Conservation (phyloP, 2,888 invertebrate species). For the Baccha elongata region DNA sequence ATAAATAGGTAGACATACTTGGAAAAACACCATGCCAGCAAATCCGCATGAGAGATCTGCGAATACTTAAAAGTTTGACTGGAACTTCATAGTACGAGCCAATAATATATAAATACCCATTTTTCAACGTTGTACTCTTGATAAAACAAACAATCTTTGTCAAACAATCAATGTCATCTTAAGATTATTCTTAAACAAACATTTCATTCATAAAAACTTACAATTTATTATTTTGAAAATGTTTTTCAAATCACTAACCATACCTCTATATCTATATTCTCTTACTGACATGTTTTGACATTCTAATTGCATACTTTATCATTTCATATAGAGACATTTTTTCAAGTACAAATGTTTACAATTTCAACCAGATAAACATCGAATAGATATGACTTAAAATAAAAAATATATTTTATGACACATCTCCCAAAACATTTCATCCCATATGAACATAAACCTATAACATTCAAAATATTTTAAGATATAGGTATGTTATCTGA, state of each 20-base stretch:
- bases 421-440: conserved; percentile 1
- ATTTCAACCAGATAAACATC: not conserved
- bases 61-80: too few species aligned
- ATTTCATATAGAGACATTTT: conserved; percentile 7
- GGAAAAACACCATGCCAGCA: too few species aligned
- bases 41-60: too few species aligned
- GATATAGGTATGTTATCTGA: conserved; percentile 58
- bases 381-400: not conserved
- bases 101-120: too few species aligned
- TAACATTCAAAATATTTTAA: conserved; percentile 59
- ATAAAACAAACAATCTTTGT: too few species aligned
- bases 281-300: conserved; percentile 47
- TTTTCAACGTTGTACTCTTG: too few species aligned
- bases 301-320: conserved; percentile 19
- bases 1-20: too few species aligned
- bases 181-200: too few species aligned
- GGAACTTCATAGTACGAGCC: too few species aligned
- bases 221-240: too few species aligned
- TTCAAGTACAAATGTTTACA: conserved; percentile 36
- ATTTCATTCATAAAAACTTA: too few species aligned
- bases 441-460: conserved; percentile 43
- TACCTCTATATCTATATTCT: conserved; percentile 26
- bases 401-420: conserved; percentile 46
- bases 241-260: conserved; percentile 32
- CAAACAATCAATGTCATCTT: too few species aligned